Base-by-base conservation (phyloP, 2,797 vertebrate genomes). In the Pseudomugil gertrudae region DNA sequence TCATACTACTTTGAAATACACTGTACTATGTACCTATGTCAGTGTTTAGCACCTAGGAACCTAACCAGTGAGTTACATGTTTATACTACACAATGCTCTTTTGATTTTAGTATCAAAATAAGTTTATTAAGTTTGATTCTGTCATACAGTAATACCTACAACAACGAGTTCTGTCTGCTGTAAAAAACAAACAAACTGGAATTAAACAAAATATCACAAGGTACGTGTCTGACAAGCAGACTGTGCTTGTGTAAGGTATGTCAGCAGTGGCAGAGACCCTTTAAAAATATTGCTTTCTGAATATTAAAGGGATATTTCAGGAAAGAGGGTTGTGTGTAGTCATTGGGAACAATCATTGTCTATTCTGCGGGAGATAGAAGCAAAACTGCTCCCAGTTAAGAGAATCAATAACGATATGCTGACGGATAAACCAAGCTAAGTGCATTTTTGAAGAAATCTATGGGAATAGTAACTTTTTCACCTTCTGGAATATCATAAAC, bases 1-100 rank as follows among this genome's bases (percentile, higher is more conserved):
- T 76, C 54, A 19, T 23, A 57, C 50, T 53, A 36, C 62, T 51
- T 47, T 60, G 7, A 74, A 62, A 32, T 52, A 19, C 27, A 70
- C 48, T n/a, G 36, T 47, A 32, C 33, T 68, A 11, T 54, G 35
- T 26, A 17, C 10, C 40, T 29, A 6, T 59, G 45, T 43, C 19
- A 29, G 9, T 58, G 9, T 29, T 27, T 19, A 29, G 14, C 48
- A 27, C 26, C 48, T 14, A 15, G 24, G 14, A 15, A 27, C 6
- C 26, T 27, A 15, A 26, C 24, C 14, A 17, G 14, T 51, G 40
- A 26, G 0, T 51, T 14, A 26, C 24, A 23, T 26, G 48, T 51
- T 51, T 24, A 13, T 51, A 51, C 24, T 10, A 14, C 5, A 15
- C 23, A 5, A 51, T 26, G 13, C 15, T 26, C 11, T 14, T 51